These are phyloP conservation scores for Melangyna quadrimaculata DNA, from an alignment of 2,888 invertebrate species.

Conservation along the genomic window DNA sequence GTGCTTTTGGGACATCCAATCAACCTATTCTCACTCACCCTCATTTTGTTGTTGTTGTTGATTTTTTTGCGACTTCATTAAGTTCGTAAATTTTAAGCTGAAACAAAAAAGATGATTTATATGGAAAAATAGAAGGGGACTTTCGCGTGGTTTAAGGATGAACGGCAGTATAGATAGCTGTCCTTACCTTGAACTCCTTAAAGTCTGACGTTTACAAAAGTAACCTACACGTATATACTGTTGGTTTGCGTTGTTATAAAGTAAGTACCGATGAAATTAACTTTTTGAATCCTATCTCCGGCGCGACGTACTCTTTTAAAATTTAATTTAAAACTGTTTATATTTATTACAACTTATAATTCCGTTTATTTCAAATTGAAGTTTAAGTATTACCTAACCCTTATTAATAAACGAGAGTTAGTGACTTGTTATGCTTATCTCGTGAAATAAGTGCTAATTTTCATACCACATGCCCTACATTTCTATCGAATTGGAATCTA, in stretches of 20 bases:
- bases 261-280: not conserved
- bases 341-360: no score
- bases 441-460: no score
- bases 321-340: not conserved
- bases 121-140: not conserved
- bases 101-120: constrained; percentile 20
- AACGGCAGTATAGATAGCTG: constrained; percentile 22
- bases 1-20: not conserved
- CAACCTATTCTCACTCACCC: not conserved
- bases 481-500: no score
- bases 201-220: constrained; percentile 49
- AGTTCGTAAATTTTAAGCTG: constrained; percentile 56
- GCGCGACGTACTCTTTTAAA: not conserved
- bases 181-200: constrained; percentile 68
- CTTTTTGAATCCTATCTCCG: not conserved
- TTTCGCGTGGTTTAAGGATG: constrained; percentile 23
- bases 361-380: no score
- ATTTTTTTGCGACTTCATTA: constrained; percentile 26
- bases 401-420: no score
- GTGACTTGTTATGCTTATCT: no score
- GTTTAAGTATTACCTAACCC: no score
- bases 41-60: not conserved
- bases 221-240: not conserved
- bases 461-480: no score
- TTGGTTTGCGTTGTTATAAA: not conserved